Evolutionary conservation across 1,140 invertebrate species (phyloP).

Genomic region (Ceratosolen fusciceps): DNA sequence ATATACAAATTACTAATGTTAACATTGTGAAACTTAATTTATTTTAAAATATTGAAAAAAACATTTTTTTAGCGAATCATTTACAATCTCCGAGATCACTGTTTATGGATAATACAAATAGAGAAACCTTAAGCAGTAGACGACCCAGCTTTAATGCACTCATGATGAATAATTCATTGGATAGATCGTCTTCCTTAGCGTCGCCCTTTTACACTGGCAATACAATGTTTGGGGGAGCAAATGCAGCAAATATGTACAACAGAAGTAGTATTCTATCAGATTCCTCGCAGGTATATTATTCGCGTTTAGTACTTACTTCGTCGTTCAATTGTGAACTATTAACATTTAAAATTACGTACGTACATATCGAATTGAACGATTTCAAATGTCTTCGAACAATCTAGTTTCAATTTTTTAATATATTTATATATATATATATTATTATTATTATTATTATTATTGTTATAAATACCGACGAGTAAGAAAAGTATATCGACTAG

Average conservation of each 20-base stretch:
- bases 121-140: conserved; percentile 69
- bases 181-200: conserved; percentile 58
- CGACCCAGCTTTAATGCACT: conserved; percentile 75
- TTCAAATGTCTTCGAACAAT: too few relatives aligned
- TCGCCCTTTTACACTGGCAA: conserved; percentile 87
- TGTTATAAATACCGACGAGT: too few relatives aligned
- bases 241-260: conserved; percentile 74
- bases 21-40: not conserved
- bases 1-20: not conserved
- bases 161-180: conserved; percentile 64
- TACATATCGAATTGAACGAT: too few relatives aligned
- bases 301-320: too few relatives aligned
- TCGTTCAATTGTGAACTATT: too few relatives aligned
- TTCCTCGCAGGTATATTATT: conserved; percentile 59
- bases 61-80: conserved; percentile 62
- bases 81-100: conserved; percentile 64
- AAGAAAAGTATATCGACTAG: too few relatives aligned
- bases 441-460: too few relatives aligned
- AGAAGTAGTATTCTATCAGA: conserved; percentile 66
- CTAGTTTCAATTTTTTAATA: too few relatives aligned
- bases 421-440: too few relatives aligned
- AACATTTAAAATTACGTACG: too few relatives aligned
- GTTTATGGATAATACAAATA: conserved; percentile 60
- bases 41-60: not conserved
- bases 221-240: conserved; percentile 84